Base-by-base conservation (phyloP, 2,797 vertebrate species). In the Acanthornis magna region DNA sequence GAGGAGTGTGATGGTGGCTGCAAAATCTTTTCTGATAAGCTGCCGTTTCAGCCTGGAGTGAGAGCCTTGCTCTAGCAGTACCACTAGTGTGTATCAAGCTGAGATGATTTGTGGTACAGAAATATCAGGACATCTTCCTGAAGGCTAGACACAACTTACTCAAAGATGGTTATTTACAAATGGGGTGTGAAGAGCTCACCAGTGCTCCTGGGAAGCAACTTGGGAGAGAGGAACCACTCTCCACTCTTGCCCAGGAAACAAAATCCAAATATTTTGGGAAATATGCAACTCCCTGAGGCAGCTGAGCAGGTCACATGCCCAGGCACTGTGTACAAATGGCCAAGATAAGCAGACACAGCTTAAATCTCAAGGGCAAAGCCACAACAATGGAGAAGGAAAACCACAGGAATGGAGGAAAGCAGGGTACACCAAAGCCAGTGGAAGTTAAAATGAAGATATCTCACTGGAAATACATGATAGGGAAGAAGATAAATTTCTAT, bases 361-460 rank as follows among this genome's bases (percentile, higher is more conserved):
- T 66, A 90, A 91, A 85, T 55, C 83, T 90, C 91, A 95, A 91
- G 94, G 91, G 50, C 88, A 95, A 88, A 95, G 36, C 67, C 85
- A 75, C 82, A 86, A 19, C 0, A 17, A 72, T 15, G 51, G 53
- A 50, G 38, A 72, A 83, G 54, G n/a, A 92, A 88, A 89, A 51
- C 58, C 66, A 86, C 29, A 58, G 73, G 73, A 94, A 86, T 13
- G 20, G 58, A 42, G 16, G 58, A 73, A 76, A 45, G 60, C 48
- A 82, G 53, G 32, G 53, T 71, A 54, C 65, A 77, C 38, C n/a
- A 87, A 85, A 82, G 26, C 23, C 40, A 73, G 74, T 32, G 53
- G 51, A 76, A 85, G 11, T 48, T 57, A 77, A 81, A 81, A 73
- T 16, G 5, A 81, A 88, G 68, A 30, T 83, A 77, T 20, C 45